Percentiles rank a stretch among this genome's conserved stretches.
Evolutionary conservation across 2,888 invertebrate species (phyloP).

Genomic region (Sphaerophoria taeniata): DNA sequence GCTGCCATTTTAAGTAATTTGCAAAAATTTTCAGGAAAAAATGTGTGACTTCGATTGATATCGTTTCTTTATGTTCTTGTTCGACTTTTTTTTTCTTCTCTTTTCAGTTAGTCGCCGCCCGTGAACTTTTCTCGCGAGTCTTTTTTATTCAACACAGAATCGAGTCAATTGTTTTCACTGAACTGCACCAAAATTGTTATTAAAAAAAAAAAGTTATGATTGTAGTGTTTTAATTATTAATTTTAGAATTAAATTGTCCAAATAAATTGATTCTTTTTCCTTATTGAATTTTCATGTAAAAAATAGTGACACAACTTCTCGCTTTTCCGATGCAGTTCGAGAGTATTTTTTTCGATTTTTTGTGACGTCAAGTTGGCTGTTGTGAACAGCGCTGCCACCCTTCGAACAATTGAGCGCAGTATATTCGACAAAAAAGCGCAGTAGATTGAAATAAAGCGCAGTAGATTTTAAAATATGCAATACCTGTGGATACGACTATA

Average conservation of each 20-base stretch:
- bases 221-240: conserved; percentile 37
- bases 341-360: conserved; percentile 57
- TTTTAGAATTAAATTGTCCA: conserved; percentile 62
- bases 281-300: conserved; percentile 52
- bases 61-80: conserved; percentile 30
- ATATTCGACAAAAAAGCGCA: too few species aligned
- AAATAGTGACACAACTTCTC: conserved; percentile 72
- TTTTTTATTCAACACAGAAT: conserved; percentile 7
- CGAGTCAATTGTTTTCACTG: conserved; percentile 2
- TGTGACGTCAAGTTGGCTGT: conserved; percentile 31
- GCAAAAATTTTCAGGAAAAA: conserved; percentile 50
- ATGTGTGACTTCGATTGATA: conserved; percentile 39
- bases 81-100: conserved; percentile 13
- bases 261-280: conserved; percentile 57
- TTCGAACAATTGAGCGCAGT: too few species aligned
- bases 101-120: conserved; percentile 58
- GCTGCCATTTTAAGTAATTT: conserved; percentile 81
- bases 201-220: conserved; percentile 14
- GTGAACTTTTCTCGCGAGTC: conserved; percentile 42
- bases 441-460: too few species aligned
- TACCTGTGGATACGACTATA: too few species aligned
- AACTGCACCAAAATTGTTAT: conserved; percentile 55
- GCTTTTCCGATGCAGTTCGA: conserved; percentile 68
- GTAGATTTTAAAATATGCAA: too few species aligned
- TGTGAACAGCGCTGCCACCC: not conserved